These are phyloP conservation scores for Bolborhynchus lineola DNA, from an alignment of 2,113 vertebrate species.

Conservation along the genomic window DNA sequence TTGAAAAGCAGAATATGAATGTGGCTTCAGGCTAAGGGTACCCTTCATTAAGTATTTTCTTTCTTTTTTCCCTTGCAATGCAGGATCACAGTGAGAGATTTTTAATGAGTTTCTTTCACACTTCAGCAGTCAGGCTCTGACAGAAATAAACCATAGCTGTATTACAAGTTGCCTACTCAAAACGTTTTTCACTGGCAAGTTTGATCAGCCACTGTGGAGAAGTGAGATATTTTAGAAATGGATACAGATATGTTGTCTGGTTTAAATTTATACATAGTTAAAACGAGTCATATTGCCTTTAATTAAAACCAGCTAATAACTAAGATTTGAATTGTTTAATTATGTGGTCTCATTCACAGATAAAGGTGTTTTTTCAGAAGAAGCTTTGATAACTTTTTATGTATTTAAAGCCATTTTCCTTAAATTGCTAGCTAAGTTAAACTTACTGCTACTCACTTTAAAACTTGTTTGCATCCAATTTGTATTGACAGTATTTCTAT, in stretches of 20 bases:
- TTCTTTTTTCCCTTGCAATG: constrained; percentile 40
- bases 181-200: constrained; percentile 73
- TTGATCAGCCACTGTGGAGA: constrained; percentile 67
- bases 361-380: background rate
- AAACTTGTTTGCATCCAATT: background rate
- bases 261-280: background rate
- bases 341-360: background rate
- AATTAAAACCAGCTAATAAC: background rate
- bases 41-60: constrained; percentile 72
- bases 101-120: constrained; percentile 84
- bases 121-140: constrained; percentile 73
- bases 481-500: background rate
- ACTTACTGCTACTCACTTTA: background rate
- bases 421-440: background rate
- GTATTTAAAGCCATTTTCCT: background rate
- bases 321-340: constrained; percentile 8
- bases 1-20: constrained; percentile 54
- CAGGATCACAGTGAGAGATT: constrained; percentile 77
- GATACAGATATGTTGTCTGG: constrained; percentile 44
- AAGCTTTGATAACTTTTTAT: background rate
- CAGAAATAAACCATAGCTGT: constrained; percentile 74
- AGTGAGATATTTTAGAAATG: constrained; percentile 59
- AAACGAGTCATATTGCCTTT: constrained; percentile 3
- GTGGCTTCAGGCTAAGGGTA: constrained; percentile 60
- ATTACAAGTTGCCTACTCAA: constrained; percentile 72